Evolutionary conservation across 2,797 vertebrate species (phyloP).

Genomic region (Micromesistius poutassou): DNA sequence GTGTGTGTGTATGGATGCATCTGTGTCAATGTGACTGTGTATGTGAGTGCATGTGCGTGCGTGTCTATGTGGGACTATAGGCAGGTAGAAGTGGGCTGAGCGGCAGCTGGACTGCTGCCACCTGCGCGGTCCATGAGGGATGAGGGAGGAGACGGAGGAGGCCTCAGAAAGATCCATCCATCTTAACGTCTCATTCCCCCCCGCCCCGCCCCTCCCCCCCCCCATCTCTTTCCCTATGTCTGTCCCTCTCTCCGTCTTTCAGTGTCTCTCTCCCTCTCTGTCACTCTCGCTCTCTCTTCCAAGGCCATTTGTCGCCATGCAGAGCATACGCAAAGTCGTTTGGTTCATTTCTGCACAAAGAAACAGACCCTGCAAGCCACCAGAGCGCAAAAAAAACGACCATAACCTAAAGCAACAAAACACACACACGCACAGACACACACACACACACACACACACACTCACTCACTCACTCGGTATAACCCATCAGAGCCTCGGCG

Average conservation of each 20-base stretch:
- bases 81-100: conserved; percentile 24
- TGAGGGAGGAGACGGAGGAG: conserved; percentile 29
- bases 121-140: conserved; percentile 47
- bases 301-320: no score
- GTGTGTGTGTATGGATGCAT: conserved; percentile 1
- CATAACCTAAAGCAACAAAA: conserved; percentile 2
- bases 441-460: conserved; percentile 6
- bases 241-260: conserved; percentile 6
- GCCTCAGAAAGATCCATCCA: conserved; percentile 51
- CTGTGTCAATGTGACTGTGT: background rate
- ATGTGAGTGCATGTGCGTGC: background rate
- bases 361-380: no score
- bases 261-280: no score
- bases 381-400: no score
- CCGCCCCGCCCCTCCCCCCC: no score
- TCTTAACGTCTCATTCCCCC: conserved; percentile 43
- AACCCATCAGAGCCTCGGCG: conserved; percentile 6
- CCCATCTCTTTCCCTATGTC: no score
- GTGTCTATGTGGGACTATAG: conserved; percentile 5
- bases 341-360: no score
- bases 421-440: conserved; percentile 6
- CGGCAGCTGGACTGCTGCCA: conserved; percentile 54
- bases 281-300: no score
- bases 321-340: no score
- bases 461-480: background rate